Conservation (phyloP, 2,113 vertebrate genomes). For the Petrocephalus microphthalmus region DNA sequence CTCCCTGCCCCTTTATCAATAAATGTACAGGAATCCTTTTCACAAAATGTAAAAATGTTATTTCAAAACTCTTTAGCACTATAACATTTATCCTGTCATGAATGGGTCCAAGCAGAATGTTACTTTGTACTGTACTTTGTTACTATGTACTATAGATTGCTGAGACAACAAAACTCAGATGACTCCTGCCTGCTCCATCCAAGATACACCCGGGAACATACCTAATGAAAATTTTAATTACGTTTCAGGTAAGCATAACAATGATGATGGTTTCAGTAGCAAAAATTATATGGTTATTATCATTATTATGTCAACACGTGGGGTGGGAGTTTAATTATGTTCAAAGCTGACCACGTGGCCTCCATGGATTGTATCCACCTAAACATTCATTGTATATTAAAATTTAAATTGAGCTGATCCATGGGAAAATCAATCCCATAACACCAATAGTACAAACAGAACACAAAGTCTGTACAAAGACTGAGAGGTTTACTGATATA, state of each 20-base stretch:
- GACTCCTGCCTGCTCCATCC: not conserved
- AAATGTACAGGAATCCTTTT: not conserved
- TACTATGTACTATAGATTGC: not conserved
- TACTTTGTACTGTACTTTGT: not conserved
- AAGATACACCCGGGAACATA: not conserved
- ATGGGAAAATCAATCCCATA: not conserved
- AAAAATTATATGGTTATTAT: not conserved
- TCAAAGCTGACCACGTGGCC: not conserved
- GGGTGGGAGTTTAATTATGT: not conserved
- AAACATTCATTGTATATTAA: not conserved
- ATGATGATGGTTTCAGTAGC: not conserved
- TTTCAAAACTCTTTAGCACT: not conserved
- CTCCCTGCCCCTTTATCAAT: not conserved
- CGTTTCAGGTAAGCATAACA: not conserved
- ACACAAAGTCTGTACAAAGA: not conserved
- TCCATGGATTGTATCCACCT: not conserved
- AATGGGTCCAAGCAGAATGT: not conserved
- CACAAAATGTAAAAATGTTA: not conserved
- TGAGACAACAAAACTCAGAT: not conserved
- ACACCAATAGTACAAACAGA: too few species aligned
- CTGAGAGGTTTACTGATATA: not conserved
- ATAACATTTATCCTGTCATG: not conserved
- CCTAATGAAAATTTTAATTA: not conserved
- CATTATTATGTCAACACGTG: not conserved
- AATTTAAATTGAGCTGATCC: not conserved